These are phyloP conservation scores for Calidris pugnax DNA, from an alignment of 2,113 vertebrate genomes.

Conservation along the genomic window DNA sequence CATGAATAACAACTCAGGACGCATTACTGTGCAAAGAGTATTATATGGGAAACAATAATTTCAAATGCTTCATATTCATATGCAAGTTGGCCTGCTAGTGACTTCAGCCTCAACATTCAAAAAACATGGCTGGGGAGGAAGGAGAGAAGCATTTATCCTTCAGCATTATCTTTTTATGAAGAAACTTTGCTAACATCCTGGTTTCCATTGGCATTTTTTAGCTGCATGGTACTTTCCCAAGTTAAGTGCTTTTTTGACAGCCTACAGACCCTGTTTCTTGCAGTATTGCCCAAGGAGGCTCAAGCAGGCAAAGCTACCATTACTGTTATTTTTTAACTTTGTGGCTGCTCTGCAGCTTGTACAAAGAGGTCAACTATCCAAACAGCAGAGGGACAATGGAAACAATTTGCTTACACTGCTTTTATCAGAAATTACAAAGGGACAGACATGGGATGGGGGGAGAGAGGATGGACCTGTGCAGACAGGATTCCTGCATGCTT, in stretches of 20 bases:
- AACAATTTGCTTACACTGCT: background rate
- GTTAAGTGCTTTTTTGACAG: background rate
- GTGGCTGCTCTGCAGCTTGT: background rate
- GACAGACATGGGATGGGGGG: background rate
- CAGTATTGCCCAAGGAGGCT: background rate
- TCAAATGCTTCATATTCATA: conserved; percentile 58
- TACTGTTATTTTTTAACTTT: background rate
- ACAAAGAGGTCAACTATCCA: background rate
- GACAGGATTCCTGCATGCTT: background rate
- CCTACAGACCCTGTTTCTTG: background rate
- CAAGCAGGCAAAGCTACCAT: background rate
- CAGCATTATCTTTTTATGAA: background rate
- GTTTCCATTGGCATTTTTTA: background rate
- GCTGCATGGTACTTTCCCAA: background rate
- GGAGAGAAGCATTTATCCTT: background rate
- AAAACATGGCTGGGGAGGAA: background rate
- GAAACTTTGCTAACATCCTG: background rate
- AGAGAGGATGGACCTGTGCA: fast-evolving
- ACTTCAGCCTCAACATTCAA: background rate
- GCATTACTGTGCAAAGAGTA: background rate
- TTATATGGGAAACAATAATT: conserved; percentile 5
- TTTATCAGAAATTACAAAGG: background rate
- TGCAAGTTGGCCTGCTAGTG: conserved; percentile 6
- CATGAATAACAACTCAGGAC: background rate
- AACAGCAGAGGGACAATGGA: background rate